phyloP scores from a whole-genome alignment of 2,797 vertebrate genomes.

The Argentina silus region DNA sequence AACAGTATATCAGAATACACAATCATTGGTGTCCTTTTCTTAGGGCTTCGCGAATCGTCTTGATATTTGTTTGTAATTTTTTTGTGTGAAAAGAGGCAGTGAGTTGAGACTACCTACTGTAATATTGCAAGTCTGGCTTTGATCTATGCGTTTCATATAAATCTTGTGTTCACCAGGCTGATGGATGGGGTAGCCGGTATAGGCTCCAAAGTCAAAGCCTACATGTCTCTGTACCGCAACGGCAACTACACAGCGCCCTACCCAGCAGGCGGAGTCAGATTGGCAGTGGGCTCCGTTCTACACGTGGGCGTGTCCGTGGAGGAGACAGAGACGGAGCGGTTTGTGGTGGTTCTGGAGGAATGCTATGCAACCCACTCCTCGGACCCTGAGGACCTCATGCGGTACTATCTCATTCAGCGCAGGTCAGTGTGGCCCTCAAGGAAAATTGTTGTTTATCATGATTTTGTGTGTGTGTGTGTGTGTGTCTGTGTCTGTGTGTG shows the following conservation, averaged over 20 bases:
- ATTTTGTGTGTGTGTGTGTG: neutral
- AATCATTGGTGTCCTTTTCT: too few species aligned
- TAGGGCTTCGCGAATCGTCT: too few species aligned
- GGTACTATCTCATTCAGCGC: slow-evolving; percentile 70
- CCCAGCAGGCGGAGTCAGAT: slow-evolving; percentile 31
- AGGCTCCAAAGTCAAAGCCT: slow-evolving; percentile 43
- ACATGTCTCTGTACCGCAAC: slow-evolving; percentile 75
- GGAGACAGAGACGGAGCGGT: slow-evolving; percentile 46
- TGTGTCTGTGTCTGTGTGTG: neutral
- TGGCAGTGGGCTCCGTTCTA: slow-evolving; percentile 65
- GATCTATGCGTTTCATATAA: too few species aligned
- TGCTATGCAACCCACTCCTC: slow-evolving; percentile 72
- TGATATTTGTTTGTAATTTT: too few species aligned
- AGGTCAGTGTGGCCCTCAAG: too few species aligned
- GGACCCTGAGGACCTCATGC: slow-evolving; percentile 40
- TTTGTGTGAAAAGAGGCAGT: too few species aligned
- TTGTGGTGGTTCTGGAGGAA: slow-evolving; percentile 71
- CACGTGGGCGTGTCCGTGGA: slow-evolving; percentile 68
- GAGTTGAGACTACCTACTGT: too few species aligned
- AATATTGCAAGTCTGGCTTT: too few species aligned
- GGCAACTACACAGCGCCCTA: slow-evolving; percentile 61
- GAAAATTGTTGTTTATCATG: too few species aligned
- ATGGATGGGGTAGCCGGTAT: neutral
- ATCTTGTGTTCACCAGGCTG: neutral
- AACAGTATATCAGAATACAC: too few species aligned